These are phyloP conservation scores for Epicampocera succincta DNA, from an alignment of 2,888 invertebrate species.

Conservation along the genomic window DNA sequence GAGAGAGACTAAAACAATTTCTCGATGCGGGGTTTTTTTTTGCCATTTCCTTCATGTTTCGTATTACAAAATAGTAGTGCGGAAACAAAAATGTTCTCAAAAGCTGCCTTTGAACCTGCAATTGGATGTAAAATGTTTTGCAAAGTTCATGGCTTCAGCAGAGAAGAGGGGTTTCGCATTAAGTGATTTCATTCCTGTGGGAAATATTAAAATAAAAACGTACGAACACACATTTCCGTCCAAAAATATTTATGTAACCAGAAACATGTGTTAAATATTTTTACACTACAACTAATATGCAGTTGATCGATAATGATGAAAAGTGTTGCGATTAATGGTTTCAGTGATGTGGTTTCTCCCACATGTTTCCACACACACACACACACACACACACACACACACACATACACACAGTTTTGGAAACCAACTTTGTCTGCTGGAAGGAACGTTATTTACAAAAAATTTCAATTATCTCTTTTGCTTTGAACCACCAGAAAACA, in stretches of 20 bases:
- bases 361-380: slow-evolving; percentile 20
- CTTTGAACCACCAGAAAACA: slow-evolving; percentile 13
- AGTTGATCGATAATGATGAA: slow-evolving; percentile 64
- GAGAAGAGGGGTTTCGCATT: no score
- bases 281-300: slow-evolving; percentile 38
- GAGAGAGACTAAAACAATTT: no score
- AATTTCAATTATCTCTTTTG: slow-evolving; percentile 65
- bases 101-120: no score
- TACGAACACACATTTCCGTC: slow-evolving; percentile 16
- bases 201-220: no score
- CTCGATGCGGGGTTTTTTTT: no score
- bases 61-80: no score
- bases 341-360: slow-evolving; percentile 64
- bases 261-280: slow-evolving; percentile 48
- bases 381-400: slow-evolving; percentile 14
- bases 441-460: slow-evolving; percentile 50
- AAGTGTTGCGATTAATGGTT: slow-evolving; percentile 67
- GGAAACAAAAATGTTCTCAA: no score
- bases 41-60: no score
- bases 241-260: slow-evolving; percentile 60
- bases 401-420: slow-evolving; percentile 18
- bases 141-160: no score
- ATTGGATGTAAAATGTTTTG: no score
- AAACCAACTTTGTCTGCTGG: slow-evolving; percentile 28
- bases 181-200: no score